Conservation (phyloP, 1,140 invertebrate species). For the Papilio polytes region DNA sequence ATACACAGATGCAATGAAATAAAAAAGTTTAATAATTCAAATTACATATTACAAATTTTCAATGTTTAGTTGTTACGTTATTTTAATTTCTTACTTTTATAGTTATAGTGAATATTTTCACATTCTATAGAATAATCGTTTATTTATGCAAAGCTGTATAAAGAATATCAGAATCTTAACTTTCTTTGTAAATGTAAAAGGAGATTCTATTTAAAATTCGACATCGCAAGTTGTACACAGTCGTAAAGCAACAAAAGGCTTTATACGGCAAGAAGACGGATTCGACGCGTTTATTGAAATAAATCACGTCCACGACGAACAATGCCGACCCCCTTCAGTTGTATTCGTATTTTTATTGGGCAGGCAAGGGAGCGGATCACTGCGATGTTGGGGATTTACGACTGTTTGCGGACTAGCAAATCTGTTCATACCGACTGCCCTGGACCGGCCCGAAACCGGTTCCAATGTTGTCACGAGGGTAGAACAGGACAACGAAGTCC, state of each 20-base stretch:
- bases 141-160: background rate
- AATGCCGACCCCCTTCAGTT: constrained; percentile 53
- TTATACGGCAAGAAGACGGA: constrained; percentile 43
- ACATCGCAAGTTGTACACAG: background rate
- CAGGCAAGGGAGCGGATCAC: constrained; percentile 61
- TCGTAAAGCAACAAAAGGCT: constrained; percentile 30
- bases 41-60: too few species aligned
- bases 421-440: constrained; percentile 55
- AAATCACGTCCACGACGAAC: constrained; percentile 62
- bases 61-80: too few species aligned
- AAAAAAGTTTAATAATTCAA: too few species aligned
- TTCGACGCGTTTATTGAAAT: constrained; percentile 63
- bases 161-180: background rate
- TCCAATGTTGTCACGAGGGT: constrained; percentile 36
- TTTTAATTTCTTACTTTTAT: too few species aligned
- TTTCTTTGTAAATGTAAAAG: background rate
- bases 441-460: constrained; percentile 48
- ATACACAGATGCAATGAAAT: too few species aligned
- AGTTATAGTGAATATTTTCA: background rate
- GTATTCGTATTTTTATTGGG: constrained; percentile 68
- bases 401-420: constrained; percentile 67
- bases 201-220: constrained; percentile 31
- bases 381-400: constrained; percentile 70
- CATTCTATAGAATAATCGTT: background rate
- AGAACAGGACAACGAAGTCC: background rate